A percentile compares a stretch with the other conserved stretches of the same genome.
Evolutionary conservation across 1,140 invertebrate genomes (phyloP).

Genomic region (Drosophila insularis): DNA sequence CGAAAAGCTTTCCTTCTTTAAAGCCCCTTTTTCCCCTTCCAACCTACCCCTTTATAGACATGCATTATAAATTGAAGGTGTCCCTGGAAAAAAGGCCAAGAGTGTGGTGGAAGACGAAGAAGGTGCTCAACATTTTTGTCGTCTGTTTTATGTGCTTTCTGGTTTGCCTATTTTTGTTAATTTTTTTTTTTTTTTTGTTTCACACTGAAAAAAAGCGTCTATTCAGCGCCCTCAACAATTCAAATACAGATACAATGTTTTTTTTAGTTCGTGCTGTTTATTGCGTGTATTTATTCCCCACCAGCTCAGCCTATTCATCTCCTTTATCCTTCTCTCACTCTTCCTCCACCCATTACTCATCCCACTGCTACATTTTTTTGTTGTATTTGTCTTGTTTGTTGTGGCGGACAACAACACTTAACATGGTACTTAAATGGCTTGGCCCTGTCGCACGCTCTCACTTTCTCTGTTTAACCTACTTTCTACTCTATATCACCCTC

Average conservation of each 20-base stretch:
- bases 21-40: not conserved
- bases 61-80: conserved; percentile 55
- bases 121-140: conserved; percentile 39
- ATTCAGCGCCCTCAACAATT: conserved; percentile 54
- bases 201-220: conserved; percentile 53
- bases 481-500: not conserved
- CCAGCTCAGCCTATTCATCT: not conserved
- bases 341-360: conserved; percentile 12
- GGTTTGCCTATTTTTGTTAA: not conserved
- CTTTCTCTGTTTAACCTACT: not conserved
- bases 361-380: conserved; percentile 13
- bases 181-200: conserved; percentile 28
- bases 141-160: conserved; percentile 43
- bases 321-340: conserved; percentile 46
- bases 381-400: conserved; percentile 15
- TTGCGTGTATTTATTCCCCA: conserved; percentile 55
- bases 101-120: not conserved
- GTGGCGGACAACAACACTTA: conserved; percentile 47
- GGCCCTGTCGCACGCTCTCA: conserved; percentile 18
- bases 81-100: conserved; percentile 9
- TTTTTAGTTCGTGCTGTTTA: conserved; percentile 59
- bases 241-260: conserved; percentile 45
- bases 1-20: not conserved
- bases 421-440: conserved; percentile 75
- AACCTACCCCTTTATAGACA: conserved; percentile 7